phyloP scores from a whole-genome alignment of 2,888 invertebrate species.

The Mythimna vitellina region DNA sequence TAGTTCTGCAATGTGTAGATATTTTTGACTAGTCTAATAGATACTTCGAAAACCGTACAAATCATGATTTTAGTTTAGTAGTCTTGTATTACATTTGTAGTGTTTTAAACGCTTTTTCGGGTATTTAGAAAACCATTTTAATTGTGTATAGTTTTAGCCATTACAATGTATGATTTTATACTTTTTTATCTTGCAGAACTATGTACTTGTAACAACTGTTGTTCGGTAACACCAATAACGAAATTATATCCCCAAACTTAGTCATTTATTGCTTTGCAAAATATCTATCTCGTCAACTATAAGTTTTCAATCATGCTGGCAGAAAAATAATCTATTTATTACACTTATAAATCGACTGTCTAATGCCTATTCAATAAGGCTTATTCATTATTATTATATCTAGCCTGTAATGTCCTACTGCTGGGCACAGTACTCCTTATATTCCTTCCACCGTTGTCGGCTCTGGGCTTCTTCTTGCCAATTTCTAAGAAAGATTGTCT shows the following conservation, averaged over 20 bases:
- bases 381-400: too few relatives aligned
- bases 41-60: slow-evolving; percentile 21
- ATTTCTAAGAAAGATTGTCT: too few relatives aligned
- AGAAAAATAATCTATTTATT: too few relatives aligned
- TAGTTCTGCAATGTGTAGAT: slow-evolving; percentile 84
- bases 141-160: background rate
- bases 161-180: background rate
- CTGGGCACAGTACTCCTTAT: too few relatives aligned
- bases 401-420: too few relatives aligned
- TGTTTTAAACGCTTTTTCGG: background rate
- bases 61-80: background rate
- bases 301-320: background rate
- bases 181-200: slow-evolving; percentile 43
- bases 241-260: background rate
- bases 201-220: slow-evolving; percentile 21
- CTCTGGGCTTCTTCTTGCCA: too few relatives aligned
- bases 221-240: background rate
- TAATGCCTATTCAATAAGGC: too few relatives aligned
- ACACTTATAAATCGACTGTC: too few relatives aligned
- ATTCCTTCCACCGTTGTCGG: too few relatives aligned
- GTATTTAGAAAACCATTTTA: slow-evolving; percentile 12
- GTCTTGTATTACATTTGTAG: background rate
- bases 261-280: background rate
- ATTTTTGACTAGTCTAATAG: background rate
- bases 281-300: background rate